Evolutionary conservation across 2,888 invertebrate genomes (phyloP), one percentile per base, ranked within the genome.

Genomic region (Troides aeacus): DNA sequence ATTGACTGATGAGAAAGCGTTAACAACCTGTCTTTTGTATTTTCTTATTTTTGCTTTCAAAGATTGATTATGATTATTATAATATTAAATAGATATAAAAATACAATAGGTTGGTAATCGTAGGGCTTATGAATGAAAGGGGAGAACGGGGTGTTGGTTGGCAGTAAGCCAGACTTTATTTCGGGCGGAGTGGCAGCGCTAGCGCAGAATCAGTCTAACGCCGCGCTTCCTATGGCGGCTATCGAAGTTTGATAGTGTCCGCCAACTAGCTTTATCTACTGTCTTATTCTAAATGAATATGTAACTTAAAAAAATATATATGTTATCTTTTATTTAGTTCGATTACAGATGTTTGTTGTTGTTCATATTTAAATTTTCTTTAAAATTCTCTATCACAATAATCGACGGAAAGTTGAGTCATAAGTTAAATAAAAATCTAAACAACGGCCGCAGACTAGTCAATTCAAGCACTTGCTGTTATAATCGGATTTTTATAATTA

Each of bases 171-270:
- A 91, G 84, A 70, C 79, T 77, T 91, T 58, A 23, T 92, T 92
- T 92, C 86, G 86, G 84, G 85, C 88, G 84, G 85, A 85, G 85
- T 84, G 88, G 83, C 79, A 77, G 82, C 89, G 87, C 84, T 81
- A 80, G 86, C 87, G 88, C 88, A 81, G 75, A 77, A 77, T 82
- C 89, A 90, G 90, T 89, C 81, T 79, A 76, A 76, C 87, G 86
- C 81, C 87, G 89, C 86, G 85, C 76, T 77, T 78, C 78, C 79
- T 78, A 78, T 81, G 74, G 76, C 74, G 71, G 77, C 66, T 74
- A 68, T 75, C 73, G 71, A 65, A 73, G 69, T 71, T 68, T 73
- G 72, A 74, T 71, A 66, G 66, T 46, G 46, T 46, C 46, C 39
- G 62, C 59, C 71, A 71, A 67, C 46, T 24, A 59, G 24, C 30